Evolutionary conservation across 2,888 invertebrate genomes (phyloP), one percentile per base, ranked within the genome.

Genomic region (Mythimna albipuncta): DNA sequence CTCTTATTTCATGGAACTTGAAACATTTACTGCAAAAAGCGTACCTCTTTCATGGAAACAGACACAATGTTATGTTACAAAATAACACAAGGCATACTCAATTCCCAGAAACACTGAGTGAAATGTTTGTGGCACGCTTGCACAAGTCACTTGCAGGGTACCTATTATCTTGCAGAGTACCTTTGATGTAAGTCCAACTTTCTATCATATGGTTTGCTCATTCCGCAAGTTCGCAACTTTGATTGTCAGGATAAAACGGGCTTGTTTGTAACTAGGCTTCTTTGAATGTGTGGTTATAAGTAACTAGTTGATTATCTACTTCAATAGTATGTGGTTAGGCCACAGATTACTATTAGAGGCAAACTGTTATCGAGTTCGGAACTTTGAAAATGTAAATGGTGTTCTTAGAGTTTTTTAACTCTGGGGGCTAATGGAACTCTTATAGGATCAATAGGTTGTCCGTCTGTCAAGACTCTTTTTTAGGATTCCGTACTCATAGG

Each of bases 121-220:
- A 54, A 57, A 71, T 19, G 47, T 67, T 52, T 54, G 55, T n/a
- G 38, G 59, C 80, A 66, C 6, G 19, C 58, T 52, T 64, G 57
- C 63, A 54, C 66, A 66, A 72, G 72, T 77, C 59, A 79, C 52
- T 79, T 72, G 65, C 76, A 63, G 64, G 67, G 54, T n/a, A 21
- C 3, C 19, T 32, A 9, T 26, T 26, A 26, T 2, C 26, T 26
- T 26, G 26, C 26, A 26, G 26, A 26, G 26, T 21, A 59, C 70
- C 77, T 80, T 85, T 85, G 84, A 85, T 82, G 78, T 85, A 41
- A 69, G 65, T 41, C 52, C 16, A 21, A 59, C 61, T 68, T 55
- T 11, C 54, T 32, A 55, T 44, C 32, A 58, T 50, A 47, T 58
- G 32, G 63, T 63, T 78, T 13, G 6, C 55, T 74, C 68, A 64